Percentiles rank a stretch among this genome's conserved stretches.
Evolutionary conservation across 2,113 vertebrate species (phyloP).

Genomic region (Ascaphus truei): DNA sequence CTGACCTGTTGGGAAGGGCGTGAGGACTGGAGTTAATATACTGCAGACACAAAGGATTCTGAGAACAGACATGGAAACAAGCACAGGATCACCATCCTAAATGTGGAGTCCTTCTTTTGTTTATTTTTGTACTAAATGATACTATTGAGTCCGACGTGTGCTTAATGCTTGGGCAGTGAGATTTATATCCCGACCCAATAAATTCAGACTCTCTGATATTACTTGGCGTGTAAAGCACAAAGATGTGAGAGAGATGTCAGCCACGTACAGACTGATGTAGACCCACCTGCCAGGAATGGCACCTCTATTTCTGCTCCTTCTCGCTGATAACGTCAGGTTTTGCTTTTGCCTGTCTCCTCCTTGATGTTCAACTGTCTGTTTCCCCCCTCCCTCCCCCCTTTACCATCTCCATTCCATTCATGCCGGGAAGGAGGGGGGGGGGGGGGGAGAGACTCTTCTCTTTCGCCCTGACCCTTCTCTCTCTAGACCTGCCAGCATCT

Average conservation of each 20-base stretch:
- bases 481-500: conserved; percentile 53
- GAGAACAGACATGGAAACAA: background rate
- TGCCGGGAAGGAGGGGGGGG: conserved; percentile 39
- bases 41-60: background rate
- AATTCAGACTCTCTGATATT: no score
- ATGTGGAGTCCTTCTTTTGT: no score
- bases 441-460: conserved; percentile 41
- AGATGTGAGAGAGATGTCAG: conserved; percentile 1
- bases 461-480: conserved; percentile 44
- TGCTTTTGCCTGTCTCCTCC: conserved; percentile 15
- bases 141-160: no score
- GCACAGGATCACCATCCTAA: no score
- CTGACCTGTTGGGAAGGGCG: no score
- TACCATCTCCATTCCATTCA: conserved; percentile 29
- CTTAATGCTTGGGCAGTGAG: no score
- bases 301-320: background rate
- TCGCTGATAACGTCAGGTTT: conserved; percentile 12
- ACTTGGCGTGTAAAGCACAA: background rate
- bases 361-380: conserved; percentile 12
- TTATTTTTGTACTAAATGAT: no score
- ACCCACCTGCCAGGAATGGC: background rate
- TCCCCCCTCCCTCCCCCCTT: background rate
- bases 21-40: no score
- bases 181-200: no score
- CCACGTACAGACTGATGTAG: background rate